Conservation (phyloP, 1,140 invertebrate species). For the Aphaenogaster rudis region DNA sequence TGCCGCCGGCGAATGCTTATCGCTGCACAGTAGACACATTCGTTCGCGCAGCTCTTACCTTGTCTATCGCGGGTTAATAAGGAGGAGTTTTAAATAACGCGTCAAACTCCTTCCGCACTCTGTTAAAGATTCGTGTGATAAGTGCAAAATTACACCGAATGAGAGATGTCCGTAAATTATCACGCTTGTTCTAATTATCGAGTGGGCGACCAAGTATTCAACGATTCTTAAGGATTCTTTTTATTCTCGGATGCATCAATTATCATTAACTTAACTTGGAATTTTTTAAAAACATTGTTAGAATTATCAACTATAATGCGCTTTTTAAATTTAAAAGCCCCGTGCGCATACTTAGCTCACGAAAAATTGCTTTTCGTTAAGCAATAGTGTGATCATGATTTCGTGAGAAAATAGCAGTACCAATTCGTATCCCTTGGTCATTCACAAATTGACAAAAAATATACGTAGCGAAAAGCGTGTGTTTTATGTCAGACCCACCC, state of each 20-base stretch:
- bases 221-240: not conserved
- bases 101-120: not conserved
- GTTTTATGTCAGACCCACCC: conserved; percentile 3
- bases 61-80: not conserved
- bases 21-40: not conserved
- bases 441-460: not conserved
- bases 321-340: not conserved
- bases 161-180: not conserved
- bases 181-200: not conserved
- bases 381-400: not conserved
- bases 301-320: not conserved
- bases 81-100: not conserved
- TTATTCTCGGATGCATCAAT: not conserved
- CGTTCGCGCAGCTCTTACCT: not conserved
- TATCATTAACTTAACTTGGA: not conserved
- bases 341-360: not conserved
- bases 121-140: not conserved
- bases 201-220: not conserved
- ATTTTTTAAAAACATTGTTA: not conserved
- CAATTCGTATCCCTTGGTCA: not conserved
- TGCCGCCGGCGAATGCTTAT: conserved; percentile 31
- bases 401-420: not conserved
- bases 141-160: not conserved
- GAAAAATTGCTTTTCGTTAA: not conserved
- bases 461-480: not conserved